Conservation (phyloP, 2,888 invertebrate genomes). For the Antitype chi region DNA sequence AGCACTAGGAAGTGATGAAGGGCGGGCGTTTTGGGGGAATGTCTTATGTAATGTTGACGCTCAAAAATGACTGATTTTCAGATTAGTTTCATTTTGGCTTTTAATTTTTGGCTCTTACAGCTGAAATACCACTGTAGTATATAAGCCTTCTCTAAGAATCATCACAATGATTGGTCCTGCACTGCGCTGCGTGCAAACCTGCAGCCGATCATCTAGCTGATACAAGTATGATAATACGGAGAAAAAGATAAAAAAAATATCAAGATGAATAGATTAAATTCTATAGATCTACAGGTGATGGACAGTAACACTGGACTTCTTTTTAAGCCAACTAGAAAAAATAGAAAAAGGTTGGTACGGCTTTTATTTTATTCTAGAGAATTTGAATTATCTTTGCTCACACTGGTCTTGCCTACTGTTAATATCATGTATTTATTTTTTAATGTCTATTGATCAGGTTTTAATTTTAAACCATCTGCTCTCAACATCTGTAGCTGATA, state of each 20-base stretch:
- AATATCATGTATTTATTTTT: slow-evolving; percentile 27
- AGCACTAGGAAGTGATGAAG: no score
- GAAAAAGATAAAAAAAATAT: background rate
- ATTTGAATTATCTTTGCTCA: background rate
- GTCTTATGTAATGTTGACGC: no score
- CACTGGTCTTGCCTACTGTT: slow-evolving; percentile 4
- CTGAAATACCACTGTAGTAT: no score
- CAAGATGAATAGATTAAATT: background rate
- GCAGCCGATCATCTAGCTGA: background rate
- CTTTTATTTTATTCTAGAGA: background rate
- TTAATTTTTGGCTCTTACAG: background rate
- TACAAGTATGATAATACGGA: background rate
- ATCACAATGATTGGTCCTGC: background rate
- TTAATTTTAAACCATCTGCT: slow-evolving; percentile 35
- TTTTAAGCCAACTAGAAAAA: background rate
- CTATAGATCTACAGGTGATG: background rate
- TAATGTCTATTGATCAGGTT: slow-evolving; percentile 37
- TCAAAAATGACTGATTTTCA: no score
- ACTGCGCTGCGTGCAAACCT: background rate
- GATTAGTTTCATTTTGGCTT: no score
- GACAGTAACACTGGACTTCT: background rate
- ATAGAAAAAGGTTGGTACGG: background rate
- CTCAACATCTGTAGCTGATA: background rate
- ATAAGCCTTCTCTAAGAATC: background rate
- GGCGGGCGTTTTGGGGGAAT: no score